These are phyloP conservation scores for Cephalotes varians DNA, from an alignment of 2,888 invertebrate genomes.

Conservation along the genomic window DNA sequence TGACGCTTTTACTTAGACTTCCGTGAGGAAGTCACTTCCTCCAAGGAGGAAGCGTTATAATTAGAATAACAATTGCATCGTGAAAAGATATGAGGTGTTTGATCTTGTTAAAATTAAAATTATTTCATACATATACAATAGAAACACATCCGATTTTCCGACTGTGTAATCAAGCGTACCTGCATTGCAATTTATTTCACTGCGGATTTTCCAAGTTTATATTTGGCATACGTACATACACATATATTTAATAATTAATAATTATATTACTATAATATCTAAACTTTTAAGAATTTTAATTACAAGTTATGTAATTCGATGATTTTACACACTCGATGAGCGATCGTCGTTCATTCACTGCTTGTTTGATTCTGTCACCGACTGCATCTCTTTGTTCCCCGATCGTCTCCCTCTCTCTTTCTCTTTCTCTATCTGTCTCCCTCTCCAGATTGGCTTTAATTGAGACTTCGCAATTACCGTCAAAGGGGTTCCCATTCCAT, in stretches of 20 bases:
- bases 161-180: conserved; percentile 19
- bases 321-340: conserved; percentile 67
- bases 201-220: conserved; percentile 5
- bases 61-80: conserved; percentile 58
- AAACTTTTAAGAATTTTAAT: background rate
- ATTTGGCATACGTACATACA: background rate
- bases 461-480: conserved; percentile 71
- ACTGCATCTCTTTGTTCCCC: conserved; percentile 23
- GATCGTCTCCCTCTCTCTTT: background rate
- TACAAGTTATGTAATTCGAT: background rate
- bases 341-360: conserved; percentile 64
- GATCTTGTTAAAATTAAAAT: conserved; percentile 55
- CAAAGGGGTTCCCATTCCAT: conserved; percentile 53
- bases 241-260: background rate
- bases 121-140: conserved; percentile 62
- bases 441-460: conserved; percentile 64
- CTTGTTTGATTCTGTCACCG: conserved; percentile 59
- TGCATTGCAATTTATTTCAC: background rate
- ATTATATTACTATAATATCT: background rate
- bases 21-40: too few relatives aligned
- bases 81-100: conserved; percentile 56
- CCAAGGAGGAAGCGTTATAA: conserved; percentile 58
- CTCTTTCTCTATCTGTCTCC: conserved; percentile 13
- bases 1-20: conserved; percentile 43
- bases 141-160: conserved; percentile 56